Conservation (phyloP, 1,140 invertebrate genomes). For the Laupala kohalensis region DNA sequence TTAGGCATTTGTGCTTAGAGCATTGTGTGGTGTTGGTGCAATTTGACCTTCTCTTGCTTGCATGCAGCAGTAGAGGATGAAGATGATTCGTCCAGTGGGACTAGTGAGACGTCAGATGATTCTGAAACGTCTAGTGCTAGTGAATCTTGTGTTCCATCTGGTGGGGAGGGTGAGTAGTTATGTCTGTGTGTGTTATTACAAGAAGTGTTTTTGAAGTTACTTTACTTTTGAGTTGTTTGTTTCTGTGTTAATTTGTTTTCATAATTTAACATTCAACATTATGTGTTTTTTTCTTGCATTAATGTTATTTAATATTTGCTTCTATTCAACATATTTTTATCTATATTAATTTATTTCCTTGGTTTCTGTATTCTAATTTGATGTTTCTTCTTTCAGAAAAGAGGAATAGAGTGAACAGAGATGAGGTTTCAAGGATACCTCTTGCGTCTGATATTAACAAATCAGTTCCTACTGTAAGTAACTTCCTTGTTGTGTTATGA, state of each 20-base stretch:
- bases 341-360: background rate
- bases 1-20: background rate
- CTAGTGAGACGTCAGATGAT: slow-evolving; percentile 34
- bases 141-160: slow-evolving; percentile 20
- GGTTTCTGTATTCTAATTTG: background rate
- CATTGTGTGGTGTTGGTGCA: slow-evolving; percentile 6
- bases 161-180: slow-evolving; percentile 15
- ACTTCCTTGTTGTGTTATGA: no score
- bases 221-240: background rate
- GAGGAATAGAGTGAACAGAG: slow-evolving; percentile 46
- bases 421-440: slow-evolving; percentile 32
- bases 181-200: background rate
- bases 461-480: slow-evolving; percentile 30
- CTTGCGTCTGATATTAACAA: slow-evolving; percentile 31
- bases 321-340: background rate
- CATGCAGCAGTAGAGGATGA: slow-evolving; percentile 25
- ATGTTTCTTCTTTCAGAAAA: slow-evolving; percentile 40
- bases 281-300: background rate
- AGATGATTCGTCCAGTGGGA: slow-evolving; percentile 31
- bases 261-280: no score
- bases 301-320: background rate
- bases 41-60: slow-evolving; percentile 10
- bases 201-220: background rate
- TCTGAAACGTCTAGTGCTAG: slow-evolving; percentile 33
- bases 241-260: no score